phyloP scores from a whole-genome alignment of 2,888 invertebrate genomes.

The Caenorhabditis sp. region DNA sequence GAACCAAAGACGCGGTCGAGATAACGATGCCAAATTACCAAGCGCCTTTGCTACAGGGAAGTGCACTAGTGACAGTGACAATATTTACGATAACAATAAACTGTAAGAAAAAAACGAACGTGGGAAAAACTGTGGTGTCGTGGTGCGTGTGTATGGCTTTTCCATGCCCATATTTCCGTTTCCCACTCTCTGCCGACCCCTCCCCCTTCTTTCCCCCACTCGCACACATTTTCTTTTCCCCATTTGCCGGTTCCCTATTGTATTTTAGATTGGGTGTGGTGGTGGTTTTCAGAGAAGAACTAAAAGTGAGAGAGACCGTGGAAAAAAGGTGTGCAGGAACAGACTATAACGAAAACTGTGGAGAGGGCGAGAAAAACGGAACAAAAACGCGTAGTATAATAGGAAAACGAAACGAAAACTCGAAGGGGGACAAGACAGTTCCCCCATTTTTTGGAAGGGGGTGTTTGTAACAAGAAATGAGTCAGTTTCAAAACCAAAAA shows the following conservation, averaged over 20 bases:
- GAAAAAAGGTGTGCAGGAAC: slow-evolving; percentile 45
- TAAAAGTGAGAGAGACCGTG: too few relatives aligned
- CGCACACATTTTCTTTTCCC: slow-evolving; percentile 1
- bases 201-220: background rate
- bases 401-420: background rate
- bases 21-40: slow-evolving; percentile 1
- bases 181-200: slow-evolving; percentile 13
- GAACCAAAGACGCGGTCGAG: background rate
- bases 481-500: slow-evolving; percentile 34
- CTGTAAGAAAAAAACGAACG: slow-evolving; percentile 27
- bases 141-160: background rate
- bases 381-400: slow-evolving; percentile 48
- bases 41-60: slow-evolving; percentile 3
- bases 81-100: slow-evolving; percentile 41
- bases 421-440: slow-evolving; percentile 32
- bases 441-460: background rate
- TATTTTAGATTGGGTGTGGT: slow-evolving; percentile 20
- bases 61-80: background rate
- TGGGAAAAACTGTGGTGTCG: slow-evolving; percentile 14
- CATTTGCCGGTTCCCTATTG: slow-evolving; percentile 16
- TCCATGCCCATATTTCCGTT: background rate
- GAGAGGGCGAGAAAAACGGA: slow-evolving; percentile 17
- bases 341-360: slow-evolving; percentile 51
- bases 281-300: slow-evolving; percentile 23
- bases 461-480: slow-evolving; percentile 31